phyloP scores from a whole-genome alignment of 2,797 vertebrate genomes.

The Anisognathus igniventris region DNA sequence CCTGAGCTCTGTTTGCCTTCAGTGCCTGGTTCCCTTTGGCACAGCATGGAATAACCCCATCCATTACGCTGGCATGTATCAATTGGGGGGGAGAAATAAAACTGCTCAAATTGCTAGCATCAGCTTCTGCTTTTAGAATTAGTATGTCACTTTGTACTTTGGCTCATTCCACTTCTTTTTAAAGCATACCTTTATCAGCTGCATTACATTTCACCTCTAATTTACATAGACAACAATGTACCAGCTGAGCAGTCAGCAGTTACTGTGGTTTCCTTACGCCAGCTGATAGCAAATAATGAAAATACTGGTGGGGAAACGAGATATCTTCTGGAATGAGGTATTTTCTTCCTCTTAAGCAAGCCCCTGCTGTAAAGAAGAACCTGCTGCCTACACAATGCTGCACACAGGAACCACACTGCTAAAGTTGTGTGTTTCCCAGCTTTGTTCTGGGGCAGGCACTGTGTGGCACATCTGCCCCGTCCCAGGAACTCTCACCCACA shows the following conservation, averaged over 20 bases:
- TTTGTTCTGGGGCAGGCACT: neutral
- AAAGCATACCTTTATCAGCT: neutral
- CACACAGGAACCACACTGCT: accelerated
- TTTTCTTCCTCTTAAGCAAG: neutral
- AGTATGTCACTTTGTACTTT: neutral
- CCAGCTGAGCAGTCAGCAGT: neutral
- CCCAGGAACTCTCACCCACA: neutral
- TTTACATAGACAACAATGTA: neutral
- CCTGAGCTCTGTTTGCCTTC: neutral
- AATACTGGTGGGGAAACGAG: neutral
- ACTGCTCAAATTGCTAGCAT: neutral
- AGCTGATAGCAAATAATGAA: neutral
- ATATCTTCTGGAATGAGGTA: neutral
- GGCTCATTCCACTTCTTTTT: neutral
- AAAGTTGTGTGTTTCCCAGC: neutral
- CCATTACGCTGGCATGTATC: accelerated
- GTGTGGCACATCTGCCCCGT: accelerated
- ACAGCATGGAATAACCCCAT: neutral
- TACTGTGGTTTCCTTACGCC: neutral
- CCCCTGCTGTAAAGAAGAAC: neutral
- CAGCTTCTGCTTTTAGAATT: neutral
- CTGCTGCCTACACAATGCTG: neutral
- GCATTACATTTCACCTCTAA: neutral
- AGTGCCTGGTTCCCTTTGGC: neutral
- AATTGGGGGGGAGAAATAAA: neutral